Evolutionary conservation across 2,113 vertebrate genomes (phyloP), one percentile per base, ranked within the genome.

Genomic region (Gobius niger): DNA sequence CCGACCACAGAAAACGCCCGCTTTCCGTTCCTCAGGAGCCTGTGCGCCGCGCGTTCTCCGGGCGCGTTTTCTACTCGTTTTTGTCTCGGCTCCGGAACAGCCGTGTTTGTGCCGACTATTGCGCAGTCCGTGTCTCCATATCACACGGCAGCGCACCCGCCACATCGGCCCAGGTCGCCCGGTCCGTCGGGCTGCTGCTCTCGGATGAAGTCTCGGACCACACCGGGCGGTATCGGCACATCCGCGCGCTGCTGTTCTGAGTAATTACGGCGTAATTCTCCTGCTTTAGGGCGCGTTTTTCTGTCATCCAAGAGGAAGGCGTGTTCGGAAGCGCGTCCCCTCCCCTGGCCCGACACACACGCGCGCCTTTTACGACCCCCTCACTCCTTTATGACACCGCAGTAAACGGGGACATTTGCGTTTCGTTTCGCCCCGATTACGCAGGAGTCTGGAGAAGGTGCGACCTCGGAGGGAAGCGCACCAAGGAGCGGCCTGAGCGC

Each of bases 121-220:
- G 91, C 90, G 90, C 86, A 89, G 81, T 86, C 82, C 70, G 73
- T 19, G 8, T 12, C 52, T 11, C 10, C 18, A 34, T 34, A 4
- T 34, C 24, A 34, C 24, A 34, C 44, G 7, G 81, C 77, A 11
- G 53, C 77, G 57, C 75, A 65, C 62, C 34, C 12, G 63, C 57
- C 56, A 9, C 50, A 50, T 11, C 54, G 70, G 68, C 63, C 71
- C 73, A 68, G 56, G 82, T 56, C 16, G 85, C 63, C 15, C 47
- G 7, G 47, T 53, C 63, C 62, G 71, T 15, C 1, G 67, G 24
- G 11, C 54, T 64, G 77, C 72, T 47, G 68, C 52, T 16, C 42
- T 78, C 73, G n/a, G 47, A 49, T 83, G 72, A 34, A 81, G 60
- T 76, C 19, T 61, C 61, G 72, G 80, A 82, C 61, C 19, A 42